Evolutionary conservation across 1,140 invertebrate species (phyloP), one percentile per base, ranked within the genome.

Genomic region (Caenorhabditis latens): DNA sequence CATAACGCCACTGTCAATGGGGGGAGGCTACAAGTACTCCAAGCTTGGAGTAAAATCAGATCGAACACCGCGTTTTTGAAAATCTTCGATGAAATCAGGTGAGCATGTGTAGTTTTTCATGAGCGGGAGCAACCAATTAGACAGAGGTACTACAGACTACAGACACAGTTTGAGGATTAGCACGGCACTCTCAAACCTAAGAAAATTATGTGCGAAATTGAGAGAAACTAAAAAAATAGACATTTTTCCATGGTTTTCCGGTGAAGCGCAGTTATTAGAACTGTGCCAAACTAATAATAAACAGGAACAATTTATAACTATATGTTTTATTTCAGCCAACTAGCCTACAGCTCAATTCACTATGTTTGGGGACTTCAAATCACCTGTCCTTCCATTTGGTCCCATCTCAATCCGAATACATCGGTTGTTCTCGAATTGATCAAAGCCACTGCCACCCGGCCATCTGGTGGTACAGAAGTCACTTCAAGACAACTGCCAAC

Each of bases 81-180:
- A 11, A 50, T 79, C 13, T 79, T 79, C 21, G 71, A 79, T 24
- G n/a, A 79, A 79, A 43, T 79, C 71, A 79, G 71, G 71, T 79
- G 32, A 79, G 46, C 71, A 16, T 53, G 4, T 14, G 63, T 42
- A 5, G 65, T 24, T 24, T 11, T 19, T 43, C 71, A 75, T 50
- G n/a, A n/a, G n/a, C n/a, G n/a, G n/a, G n/a, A n/a, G n/a, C n/a
- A n/a, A n/a, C n/a, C n/a, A n/a, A n/a, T n/a, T n/a, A n/a, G n/a
- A n/a, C n/a, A n/a, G n/a, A n/a, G n/a, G n/a, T n/a, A n/a, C n/a
- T n/a, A n/a, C n/a, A n/a, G n/a, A n/a, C n/a, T n/a, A n/a, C n/a
- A n/a, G n/a, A n/a, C n/a, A n/a, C n/a, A n/a, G n/a, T n/a, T n/a
- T n/a, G n/a, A n/a, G n/a, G n/a, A n/a, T n/a, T n/a, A n/a, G 19